Conservation (phyloP, 2,113 vertebrate species). For the Myotis davidii region DNA sequence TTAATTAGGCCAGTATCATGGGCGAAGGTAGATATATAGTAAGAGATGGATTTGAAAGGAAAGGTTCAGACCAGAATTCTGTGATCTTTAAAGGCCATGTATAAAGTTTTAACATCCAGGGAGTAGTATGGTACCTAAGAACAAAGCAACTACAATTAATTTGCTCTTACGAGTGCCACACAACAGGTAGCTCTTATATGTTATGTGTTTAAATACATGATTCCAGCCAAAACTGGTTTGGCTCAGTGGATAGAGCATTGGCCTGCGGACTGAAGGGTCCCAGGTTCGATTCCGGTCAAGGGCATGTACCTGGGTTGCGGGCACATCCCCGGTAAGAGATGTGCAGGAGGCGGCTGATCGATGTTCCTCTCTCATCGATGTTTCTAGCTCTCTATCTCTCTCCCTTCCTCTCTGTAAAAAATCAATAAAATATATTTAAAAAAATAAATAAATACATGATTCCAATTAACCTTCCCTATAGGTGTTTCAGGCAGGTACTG, state of each 20-base stretch:
- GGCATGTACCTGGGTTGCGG: too few relatives aligned
- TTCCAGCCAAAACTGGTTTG: too few relatives aligned
- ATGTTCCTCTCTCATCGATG: too few relatives aligned
- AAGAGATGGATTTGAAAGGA: constrained; percentile 16
- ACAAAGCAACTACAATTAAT: neutral
- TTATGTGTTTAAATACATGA: neutral
- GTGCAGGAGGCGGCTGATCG: too few relatives aligned
- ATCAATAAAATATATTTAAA: too few relatives aligned
- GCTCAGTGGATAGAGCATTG: too few relatives aligned
- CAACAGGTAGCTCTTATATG: neutral
- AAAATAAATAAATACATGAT: too few relatives aligned
- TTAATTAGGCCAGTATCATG: neutral
- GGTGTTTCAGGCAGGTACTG: neutral
- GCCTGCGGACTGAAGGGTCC: too few relatives aligned
- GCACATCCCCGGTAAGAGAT: too few relatives aligned
- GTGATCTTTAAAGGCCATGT: neutral
- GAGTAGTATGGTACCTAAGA: neutral
- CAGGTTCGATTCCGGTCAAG: too few relatives aligned
- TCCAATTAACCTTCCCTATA: neutral
- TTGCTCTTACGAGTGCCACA: neutral
- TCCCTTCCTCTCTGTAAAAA: too few relatives aligned
- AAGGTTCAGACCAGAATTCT: neutral
- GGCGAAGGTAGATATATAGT: neutral
- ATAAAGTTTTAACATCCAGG: constrained; percentile 22
- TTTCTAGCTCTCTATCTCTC: too few relatives aligned